Evolutionary conservation across 2,113 vertebrate species (phyloP).

Genomic region (Misgurnus mizolepis): DNA sequence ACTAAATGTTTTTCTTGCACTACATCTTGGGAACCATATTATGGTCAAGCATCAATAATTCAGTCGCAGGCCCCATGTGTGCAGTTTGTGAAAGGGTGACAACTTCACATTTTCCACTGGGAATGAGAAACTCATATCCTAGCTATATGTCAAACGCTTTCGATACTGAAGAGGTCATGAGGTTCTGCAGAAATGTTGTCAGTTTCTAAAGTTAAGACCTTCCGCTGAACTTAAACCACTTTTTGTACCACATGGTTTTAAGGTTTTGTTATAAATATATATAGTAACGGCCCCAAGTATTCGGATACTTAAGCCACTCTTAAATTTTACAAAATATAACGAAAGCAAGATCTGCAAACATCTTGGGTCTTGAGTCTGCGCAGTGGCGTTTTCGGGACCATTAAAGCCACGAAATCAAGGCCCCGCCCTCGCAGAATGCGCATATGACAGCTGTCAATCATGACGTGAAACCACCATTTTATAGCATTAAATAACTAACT

Average conservation of each 20-base stretch:
- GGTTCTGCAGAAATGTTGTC: constrained; percentile 4
- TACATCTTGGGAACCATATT: background rate
- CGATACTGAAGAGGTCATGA: background rate
- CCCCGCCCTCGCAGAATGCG: no score
- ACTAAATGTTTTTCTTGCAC: background rate
- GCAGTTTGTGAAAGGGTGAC: constrained; percentile 7
- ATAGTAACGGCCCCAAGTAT: no score
- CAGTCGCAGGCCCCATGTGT: background rate
- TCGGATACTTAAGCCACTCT: no score
- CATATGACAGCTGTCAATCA: no score
- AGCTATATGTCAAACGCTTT: constrained; percentile 17
- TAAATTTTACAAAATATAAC: no score
- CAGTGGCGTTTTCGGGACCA: no score
- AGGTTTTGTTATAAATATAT: no score
- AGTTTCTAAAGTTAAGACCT: constrained; percentile 6
- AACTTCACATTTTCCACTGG: constrained; percentile 20
- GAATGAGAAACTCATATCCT: background rate
- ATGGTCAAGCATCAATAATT: constrained; percentile 18
- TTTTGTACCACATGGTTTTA: background rate
- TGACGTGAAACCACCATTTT: no score
- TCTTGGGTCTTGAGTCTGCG: no score
- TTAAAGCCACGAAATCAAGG: no score
- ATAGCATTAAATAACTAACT: no score
- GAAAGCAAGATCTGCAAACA: no score
- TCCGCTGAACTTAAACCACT: background rate